Conservation (phyloP, 1,140 invertebrate species). For the Dolichoris vasculosae region DNA sequence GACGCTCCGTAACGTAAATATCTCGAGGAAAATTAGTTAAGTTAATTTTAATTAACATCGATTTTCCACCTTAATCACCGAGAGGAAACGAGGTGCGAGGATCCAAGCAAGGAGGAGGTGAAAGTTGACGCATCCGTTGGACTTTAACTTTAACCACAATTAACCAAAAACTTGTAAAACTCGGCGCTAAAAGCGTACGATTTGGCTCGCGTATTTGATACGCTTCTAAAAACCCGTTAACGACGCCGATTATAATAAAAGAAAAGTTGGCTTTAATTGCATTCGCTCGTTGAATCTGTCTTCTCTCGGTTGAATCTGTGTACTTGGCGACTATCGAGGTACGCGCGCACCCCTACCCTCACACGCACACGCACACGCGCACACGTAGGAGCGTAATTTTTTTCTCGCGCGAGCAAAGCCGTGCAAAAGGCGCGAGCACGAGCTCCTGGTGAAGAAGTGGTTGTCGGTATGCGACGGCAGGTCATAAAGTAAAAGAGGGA, state of each 20-base stretch:
- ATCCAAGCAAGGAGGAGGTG: too few species aligned
- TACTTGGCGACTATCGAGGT: neutral
- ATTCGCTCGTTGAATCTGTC: neutral
- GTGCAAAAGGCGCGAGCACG: neutral
- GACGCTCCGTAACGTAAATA: neutral
- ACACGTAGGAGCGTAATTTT: too few species aligned
- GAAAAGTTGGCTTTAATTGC: neutral
- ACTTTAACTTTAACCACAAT: neutral
- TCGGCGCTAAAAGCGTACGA: neutral
- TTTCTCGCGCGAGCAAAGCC: neutral
- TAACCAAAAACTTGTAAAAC: neutral
- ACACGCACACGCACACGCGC: too few species aligned
- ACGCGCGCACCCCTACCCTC: too few species aligned
- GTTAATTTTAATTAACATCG: neutral
- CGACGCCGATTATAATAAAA: neutral
- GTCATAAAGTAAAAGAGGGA: slow-evolving; percentile 47
- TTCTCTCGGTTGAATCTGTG: neutral
- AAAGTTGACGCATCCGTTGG: neutral
- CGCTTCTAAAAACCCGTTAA: neutral
- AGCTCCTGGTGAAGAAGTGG: slow-evolving; percentile 10
- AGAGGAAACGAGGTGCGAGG: neutral
- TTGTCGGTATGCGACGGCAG: slow-evolving; percentile 5
- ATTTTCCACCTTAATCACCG: neutral
- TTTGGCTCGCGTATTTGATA: neutral
- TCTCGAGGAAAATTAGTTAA: neutral